phyloP scores from a whole-genome alignment of 1,140 invertebrate genomes.

The Amyelois transitella region DNA sequence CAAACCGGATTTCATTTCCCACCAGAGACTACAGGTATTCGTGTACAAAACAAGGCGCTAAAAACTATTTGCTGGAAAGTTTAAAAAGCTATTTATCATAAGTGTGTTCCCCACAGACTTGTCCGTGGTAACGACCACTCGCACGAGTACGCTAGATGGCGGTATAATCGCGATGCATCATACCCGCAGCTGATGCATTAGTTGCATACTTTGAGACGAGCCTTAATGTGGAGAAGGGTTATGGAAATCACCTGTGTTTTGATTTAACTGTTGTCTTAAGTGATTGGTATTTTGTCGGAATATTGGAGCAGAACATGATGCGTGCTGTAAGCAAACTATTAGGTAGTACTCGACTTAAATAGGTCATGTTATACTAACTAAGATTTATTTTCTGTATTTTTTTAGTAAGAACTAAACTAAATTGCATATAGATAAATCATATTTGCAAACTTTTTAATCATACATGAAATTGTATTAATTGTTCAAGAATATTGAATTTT shows the following conservation, averaged over 20 bases:
- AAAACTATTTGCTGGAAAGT: not conserved
- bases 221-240: not conserved
- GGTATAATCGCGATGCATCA: not conserved
- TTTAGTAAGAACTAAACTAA: too few species aligned
- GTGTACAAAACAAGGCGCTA: not conserved
- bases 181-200: not conserved
- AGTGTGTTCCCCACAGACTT: not conserved
- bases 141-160: not conserved
- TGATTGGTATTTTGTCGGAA: too few species aligned
- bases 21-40: not conserved
- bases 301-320: too few species aligned
- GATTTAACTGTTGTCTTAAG: too few species aligned
- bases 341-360: too few species aligned
- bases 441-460: too few species aligned
- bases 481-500: not conserved
- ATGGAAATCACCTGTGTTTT: too few species aligned
- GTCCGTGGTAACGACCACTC: constrained; percentile 3
- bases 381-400: too few species aligned
- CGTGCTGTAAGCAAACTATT: too few species aligned
- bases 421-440: too few species aligned
- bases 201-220: not conserved
- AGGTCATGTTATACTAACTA: too few species aligned
- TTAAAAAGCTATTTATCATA: constrained; percentile 8
- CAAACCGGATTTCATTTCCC: not conserved
- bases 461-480: not conserved